Evolutionary conservation across 2,797 vertebrate genomes (phyloP).

Genomic region (Myiothlypis coronata): DNA sequence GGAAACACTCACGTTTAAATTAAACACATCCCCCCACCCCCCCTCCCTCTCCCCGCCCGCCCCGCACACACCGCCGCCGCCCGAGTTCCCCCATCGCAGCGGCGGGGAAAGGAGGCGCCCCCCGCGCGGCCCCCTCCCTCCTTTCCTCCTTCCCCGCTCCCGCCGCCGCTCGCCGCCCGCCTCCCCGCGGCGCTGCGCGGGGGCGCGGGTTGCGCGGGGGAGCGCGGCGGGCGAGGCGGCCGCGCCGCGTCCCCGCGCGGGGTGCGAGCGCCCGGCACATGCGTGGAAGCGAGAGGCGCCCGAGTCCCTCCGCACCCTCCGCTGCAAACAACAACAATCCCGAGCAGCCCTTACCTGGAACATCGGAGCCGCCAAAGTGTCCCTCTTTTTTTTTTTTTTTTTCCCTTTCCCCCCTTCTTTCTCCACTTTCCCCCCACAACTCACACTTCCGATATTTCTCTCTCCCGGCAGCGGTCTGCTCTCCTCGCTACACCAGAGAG

Average conservation of each 20-base stretch:
- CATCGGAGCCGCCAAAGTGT: slow-evolving; percentile 82
- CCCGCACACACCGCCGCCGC: background rate
- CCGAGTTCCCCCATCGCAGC: background rate
- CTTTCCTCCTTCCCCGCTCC: background rate
- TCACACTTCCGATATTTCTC: slow-evolving; percentile 71
- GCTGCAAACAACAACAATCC: slow-evolving; percentile 85
- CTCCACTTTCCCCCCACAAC: background rate
- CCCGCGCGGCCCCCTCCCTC: too few species aligned
- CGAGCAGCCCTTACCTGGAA: slow-evolving; percentile 94
- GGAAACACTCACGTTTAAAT: background rate
- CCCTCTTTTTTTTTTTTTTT: background rate
- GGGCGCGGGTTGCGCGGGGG: background rate
- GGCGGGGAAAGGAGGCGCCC: too few species aligned
- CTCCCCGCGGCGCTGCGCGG: background rate
- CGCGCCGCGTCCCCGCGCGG: slow-evolving; percentile 77
- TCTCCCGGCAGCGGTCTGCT: slow-evolving; percentile 89
- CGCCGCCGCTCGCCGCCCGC: background rate
- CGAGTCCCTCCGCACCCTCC: slow-evolving; percentile 85
- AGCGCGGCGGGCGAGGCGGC: slow-evolving; percentile 19
- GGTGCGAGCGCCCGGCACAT: slow-evolving; percentile 85
- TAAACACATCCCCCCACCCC: background rate
- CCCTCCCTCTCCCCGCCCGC: background rate
- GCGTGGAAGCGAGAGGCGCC: slow-evolving; percentile 94
- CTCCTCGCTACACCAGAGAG: slow-evolving; percentile 92
- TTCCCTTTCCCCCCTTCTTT: background rate